Conservation (phyloP, 64 coral and sea anemone species). For the Dendronephthya gigantea region DNA sequence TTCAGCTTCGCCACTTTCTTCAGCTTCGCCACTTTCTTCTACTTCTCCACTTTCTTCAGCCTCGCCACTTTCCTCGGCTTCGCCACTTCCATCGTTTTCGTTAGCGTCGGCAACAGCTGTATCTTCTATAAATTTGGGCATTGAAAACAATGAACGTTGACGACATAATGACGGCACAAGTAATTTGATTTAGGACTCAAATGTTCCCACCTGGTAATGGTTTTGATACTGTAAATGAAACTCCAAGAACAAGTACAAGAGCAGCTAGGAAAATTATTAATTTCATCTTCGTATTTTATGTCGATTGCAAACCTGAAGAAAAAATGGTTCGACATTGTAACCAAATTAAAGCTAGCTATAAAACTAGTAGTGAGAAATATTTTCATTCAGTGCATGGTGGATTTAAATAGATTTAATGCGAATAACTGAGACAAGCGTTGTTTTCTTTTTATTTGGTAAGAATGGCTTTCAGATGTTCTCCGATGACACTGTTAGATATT, state of each 20-base stretch:
- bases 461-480: no score
- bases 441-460: no score
- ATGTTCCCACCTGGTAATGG: not conserved
- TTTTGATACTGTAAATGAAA: not conserved
- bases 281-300: not conserved
- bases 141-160: no score
- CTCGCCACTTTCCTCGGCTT: not conserved
- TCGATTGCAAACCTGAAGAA: not conserved
- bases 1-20: not conserved
- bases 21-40: not conserved
- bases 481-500: no score
- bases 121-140: not conserved
- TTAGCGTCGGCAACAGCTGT: not conserved
- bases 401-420: no score
- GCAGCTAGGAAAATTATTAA: not conserved
- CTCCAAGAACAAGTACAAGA: not conserved
- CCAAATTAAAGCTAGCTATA: no score
- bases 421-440: no score
- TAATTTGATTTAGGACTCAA: no score
- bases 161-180: no score
- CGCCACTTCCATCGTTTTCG: not conserved
- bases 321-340: not conserved
- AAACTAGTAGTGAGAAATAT: no score
- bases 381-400: no score
- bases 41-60: not conserved